phyloP scores from a whole-genome alignment of 2,797 vertebrate genomes.

The Clarias pachynema region DNA sequence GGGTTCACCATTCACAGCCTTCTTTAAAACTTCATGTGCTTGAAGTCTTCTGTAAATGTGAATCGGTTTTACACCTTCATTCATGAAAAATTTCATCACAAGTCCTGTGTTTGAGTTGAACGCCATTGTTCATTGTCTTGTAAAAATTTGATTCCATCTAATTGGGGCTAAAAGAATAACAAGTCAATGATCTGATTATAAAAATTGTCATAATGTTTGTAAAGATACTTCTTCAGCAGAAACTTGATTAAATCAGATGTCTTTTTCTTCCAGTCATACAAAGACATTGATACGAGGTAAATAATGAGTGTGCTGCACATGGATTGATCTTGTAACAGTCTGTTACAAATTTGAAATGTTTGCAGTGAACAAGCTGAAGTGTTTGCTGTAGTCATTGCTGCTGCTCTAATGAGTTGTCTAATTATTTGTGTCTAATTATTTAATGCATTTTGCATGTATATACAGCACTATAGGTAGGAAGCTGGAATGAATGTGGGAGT shows the following conservation, averaged over 20 bases:
- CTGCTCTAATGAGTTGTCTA: not conserved
- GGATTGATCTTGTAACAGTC: conserved; percentile 16
- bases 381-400: not conserved
- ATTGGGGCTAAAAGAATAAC: not conserved
- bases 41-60: too few species aligned
- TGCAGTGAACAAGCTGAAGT: not conserved
- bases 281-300: conserved; percentile 78
- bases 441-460: conserved; percentile 18
- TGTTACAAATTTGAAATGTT: not conserved
- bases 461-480: not conserved
- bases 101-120: too few species aligned
- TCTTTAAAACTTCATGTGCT: too few species aligned
- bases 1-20: too few species aligned
- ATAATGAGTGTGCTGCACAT: conserved; percentile 24
- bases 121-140: not conserved
- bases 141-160: not conserved
- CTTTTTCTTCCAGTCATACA: conserved; percentile 69
- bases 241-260: conserved; percentile 53
- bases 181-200: not conserved
- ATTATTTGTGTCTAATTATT: not conserved
- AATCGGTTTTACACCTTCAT: too few species aligned
- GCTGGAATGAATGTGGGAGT: too few species aligned
- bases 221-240: not conserved
- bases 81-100: too few species aligned
- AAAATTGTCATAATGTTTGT: not conserved